Base-by-base conservation (phyloP, 1,140 invertebrate genomes). In the Macrobrachium nipponense region DNA sequence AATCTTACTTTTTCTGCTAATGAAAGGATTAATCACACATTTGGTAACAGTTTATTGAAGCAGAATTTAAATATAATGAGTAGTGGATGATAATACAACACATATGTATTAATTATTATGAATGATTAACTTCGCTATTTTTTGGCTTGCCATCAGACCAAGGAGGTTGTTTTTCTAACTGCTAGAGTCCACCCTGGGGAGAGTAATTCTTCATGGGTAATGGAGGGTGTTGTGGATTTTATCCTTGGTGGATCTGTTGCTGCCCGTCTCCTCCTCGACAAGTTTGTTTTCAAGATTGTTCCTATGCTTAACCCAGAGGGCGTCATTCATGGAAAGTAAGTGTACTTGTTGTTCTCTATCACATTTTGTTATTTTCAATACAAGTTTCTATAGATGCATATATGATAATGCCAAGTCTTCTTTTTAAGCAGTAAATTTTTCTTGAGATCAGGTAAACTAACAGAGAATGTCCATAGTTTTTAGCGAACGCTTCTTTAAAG, bases 241-340 rank as follows among this genome's bases (percentile, higher is more conserved):
- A 91, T 97, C 6, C 90, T 97, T 14, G 93, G 93, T 62, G 92
- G 93, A 88, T 92, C 93, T 1, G 86, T 91, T 5, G 91, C 93
- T 14, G 94, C 94, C 2, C 91, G 91, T 23, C 92, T 92, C 70
- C 92, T 97, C 0, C 92, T 96, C 20, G 92, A 94, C 82, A 93
- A 94, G 88, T 97, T 94, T 92, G 93, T 97, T 36, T 96, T 97
- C 92, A 97, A 97, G 91, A 93, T 97, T 80, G 94, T 97, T 59
- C 96, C 96, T 5, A 96, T 97, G 95, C 92, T 97, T 62, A 97
- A 97, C 92, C 94, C 95, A 11, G 96, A 97, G 91, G 96, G 96
- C 12, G 96, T 97, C 20, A 94, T 96, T 88, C 96, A 96, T 91
- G 97, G 96, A 85, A 96, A 95, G 96, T 97, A 91, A 94, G 94